phyloP scores from a whole-genome alignment of 1,140 invertebrate species.

The Palaemon carinicauda region DNA sequence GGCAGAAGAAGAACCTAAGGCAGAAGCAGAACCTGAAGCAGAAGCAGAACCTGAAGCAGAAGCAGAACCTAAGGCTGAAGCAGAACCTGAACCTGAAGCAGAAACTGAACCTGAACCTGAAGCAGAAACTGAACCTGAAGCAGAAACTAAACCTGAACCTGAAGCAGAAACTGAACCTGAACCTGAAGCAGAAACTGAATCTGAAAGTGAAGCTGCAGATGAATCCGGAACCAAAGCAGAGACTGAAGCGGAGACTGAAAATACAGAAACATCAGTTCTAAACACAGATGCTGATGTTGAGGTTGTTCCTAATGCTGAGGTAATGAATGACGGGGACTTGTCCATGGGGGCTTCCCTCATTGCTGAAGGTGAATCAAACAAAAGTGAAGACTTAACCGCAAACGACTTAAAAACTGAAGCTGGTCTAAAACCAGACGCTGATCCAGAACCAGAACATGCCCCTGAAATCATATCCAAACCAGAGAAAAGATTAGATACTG shows the following conservation, averaged over 20 bases:
- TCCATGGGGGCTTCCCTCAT: neutral
- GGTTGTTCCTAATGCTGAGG: conserved; percentile 44
- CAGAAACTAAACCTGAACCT: too few relatives aligned
- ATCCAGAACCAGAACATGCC: neutral
- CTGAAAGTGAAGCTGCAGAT: too few relatives aligned
- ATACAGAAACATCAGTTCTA: conserved; percentile 61
- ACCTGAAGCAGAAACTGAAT: conserved; percentile 57
- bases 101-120: too few relatives aligned
- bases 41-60: too few relatives aligned
- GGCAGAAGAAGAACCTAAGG: too few relatives aligned
- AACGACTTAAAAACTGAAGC: neutral
- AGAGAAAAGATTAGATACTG: conserved; percentile 60
- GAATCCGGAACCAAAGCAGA: conserved; percentile 64
- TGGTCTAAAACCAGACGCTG: neutral
- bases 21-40: too few relatives aligned
- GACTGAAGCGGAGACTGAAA: conserved; percentile 63
- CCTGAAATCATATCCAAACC: conserved; percentile 66
- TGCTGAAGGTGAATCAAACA: neutral
- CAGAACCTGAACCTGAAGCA: too few relatives aligned
- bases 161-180: too few relatives aligned
- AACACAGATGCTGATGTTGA: conserved; percentile 63
- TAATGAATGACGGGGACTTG: neutral
- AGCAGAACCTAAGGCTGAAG: too few relatives aligned
- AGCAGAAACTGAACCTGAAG: too few relatives aligned
- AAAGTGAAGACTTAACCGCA: neutral